Conservation (phyloP, 2,797 vertebrate genomes). For the Chelon auratus region DNA sequence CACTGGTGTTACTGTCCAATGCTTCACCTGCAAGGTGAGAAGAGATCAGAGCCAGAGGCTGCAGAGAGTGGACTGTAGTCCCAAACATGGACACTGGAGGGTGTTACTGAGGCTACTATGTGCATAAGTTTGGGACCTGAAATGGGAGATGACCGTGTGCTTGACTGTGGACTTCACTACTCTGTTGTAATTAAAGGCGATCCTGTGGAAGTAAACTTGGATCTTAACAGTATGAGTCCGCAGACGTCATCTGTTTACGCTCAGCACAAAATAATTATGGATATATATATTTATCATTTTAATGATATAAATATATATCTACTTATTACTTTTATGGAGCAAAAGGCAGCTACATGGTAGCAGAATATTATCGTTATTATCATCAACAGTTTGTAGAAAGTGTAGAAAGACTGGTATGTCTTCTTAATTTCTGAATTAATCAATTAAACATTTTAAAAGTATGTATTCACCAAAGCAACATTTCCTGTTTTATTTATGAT, state of each 20-base stretch:
- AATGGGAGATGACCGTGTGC: conserved; percentile 14
- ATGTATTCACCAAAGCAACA: no score
- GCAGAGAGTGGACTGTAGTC: conserved; percentile 35
- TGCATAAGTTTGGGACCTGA: conserved; percentile 28
- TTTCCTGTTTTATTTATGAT: no score
- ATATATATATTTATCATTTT: conserved; percentile 12
- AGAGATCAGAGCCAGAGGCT: background rate
- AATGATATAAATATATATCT: background rate
- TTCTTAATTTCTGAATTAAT: no score
- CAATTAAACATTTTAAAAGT: no score
- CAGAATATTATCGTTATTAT: background rate
- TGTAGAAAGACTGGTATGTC: background rate
- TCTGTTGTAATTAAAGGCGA: conserved; percentile 35
- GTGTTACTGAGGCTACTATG: conserved; percentile 35
- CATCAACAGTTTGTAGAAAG: background rate
- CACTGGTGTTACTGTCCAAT: background rate
- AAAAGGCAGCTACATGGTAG: background rate
- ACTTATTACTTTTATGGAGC: background rate
- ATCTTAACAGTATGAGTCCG: background rate
- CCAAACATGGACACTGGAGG: conserved; percentile 67
- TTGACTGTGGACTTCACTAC: conserved; percentile 12
- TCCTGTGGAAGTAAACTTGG: background rate
- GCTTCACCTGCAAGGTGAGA: background rate
- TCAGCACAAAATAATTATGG: conserved; percentile 1
- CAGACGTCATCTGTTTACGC: conserved; percentile 13